Evolutionary conservation across 2,888 invertebrate species (phyloP).

Genomic region (Calameuta idolon): DNA sequence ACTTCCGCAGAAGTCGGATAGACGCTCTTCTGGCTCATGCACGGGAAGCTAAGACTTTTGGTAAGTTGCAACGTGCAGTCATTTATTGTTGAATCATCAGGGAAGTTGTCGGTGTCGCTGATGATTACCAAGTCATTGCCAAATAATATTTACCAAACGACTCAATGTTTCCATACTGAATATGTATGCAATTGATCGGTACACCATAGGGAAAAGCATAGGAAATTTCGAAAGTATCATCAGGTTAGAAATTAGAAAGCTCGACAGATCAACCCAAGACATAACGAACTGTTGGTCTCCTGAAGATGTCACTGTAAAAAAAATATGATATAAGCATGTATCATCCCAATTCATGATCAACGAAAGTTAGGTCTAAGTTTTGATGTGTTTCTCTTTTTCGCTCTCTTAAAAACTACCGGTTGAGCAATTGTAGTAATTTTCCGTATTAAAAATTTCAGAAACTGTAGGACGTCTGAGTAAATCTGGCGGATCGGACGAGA

Average conservation of each 20-base stretch:
- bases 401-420: background rate
- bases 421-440: background rate
- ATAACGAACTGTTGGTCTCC: background rate
- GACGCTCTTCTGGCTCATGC: constrained; percentile 59
- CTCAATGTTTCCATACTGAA: background rate
- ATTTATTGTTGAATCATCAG: background rate
- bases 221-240: background rate
- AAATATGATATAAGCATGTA: background rate
- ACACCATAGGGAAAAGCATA: background rate
- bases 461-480: constrained; percentile 52
- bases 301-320: background rate
- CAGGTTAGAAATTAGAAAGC: background rate
- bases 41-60: constrained; percentile 59
- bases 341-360: background rate
- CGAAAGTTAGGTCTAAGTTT: background rate
- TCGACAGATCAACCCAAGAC: background rate
- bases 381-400: background rate
- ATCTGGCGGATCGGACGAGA: constrained; percentile 60
- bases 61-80: constrained; percentile 35
- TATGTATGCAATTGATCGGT: background rate
- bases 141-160: background rate
- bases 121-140: background rate
- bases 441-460: constrained; percentile 40
- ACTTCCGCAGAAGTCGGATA: constrained; percentile 60
- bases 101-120: background rate